Evolutionary conservation across 1,140 invertebrate species (phyloP), one percentile per base, ranked within the genome.

Genomic region (Drosophila oshimai): DNA sequence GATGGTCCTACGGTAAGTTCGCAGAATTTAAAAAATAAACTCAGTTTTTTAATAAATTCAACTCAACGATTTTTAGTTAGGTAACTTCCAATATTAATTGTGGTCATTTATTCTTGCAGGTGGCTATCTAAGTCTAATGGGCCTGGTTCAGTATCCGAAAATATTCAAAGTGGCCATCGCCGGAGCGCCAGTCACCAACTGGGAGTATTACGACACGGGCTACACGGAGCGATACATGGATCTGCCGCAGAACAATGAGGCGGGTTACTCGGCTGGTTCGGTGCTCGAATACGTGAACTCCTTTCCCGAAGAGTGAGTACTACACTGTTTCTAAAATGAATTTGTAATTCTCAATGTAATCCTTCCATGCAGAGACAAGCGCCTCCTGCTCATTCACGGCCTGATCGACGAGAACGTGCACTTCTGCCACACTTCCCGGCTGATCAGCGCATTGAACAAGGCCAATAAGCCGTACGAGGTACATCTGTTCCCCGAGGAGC

Each of bases 321-420:
- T 20, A 22, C 9, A 1, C 6, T 15, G 6, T 24, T 2, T 57
- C 45, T 33, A 17, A 47, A 6, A 37, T 6, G 0, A 0, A n/a
- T 12, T 29, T n/a, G 1, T 1, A 15, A 17, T 24, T 17, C 9
- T 6, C 10, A 6, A n/a, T 18, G 18, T 45, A 13, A 33, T 9
- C 29, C 10, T 28, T 36, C 1, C 1, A 15, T 26, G 0, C 89
- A 97, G 96, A 89, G 97, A 98, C 90, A 98, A 98, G 91, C 93
- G 98, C 53, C 91, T 99, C 34, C 92, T 99, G n/a, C 98, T 99
- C 33, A 97, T 99, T 74, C 99, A 99, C 92, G 99, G 99, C 4
- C 92, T 99, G 39, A 98, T 99, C 50, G 99, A 99, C 91, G 99
- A 99, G 92, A 99, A 99, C 91, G 99, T 99, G n/a, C 99, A 99